phyloP scores from a whole-genome alignment of 1,140 invertebrate species.

The Mactra quadrangularis region DNA sequence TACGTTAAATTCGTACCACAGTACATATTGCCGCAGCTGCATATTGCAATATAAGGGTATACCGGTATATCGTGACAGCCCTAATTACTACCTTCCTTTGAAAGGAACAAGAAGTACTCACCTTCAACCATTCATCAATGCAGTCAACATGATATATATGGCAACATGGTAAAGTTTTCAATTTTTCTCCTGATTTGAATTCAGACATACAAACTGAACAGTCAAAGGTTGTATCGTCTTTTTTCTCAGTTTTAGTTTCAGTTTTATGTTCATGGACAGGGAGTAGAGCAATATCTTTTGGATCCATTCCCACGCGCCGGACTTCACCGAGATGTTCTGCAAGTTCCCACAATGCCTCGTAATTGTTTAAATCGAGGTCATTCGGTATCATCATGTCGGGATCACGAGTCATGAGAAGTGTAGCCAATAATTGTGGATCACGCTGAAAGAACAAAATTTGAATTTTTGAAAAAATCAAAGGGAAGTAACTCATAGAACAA shows the following conservation, averaged over 20 bases:
- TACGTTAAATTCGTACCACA: too few species aligned
- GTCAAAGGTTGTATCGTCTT: slow-evolving; percentile 4
- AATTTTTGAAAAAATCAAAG: too few species aligned
- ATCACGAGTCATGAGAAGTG: slow-evolving; percentile 65
- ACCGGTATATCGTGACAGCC: too few species aligned
- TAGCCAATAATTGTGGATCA: slow-evolving; percentile 64
- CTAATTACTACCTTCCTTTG: too few species aligned
- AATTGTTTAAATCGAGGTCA: slow-evolving; percentile 68
- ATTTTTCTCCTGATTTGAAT: slow-evolving; percentile 21
- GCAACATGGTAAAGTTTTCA: slow-evolving; percentile 48
- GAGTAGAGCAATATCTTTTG: slow-evolving; percentile 28
- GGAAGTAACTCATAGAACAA: background rate
- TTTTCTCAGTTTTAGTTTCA: background rate
- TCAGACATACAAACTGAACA: slow-evolving; percentile 50
- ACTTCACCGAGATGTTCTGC: slow-evolving; percentile 62
- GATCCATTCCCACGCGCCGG: slow-evolving; percentile 47
- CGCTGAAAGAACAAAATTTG: slow-evolving; percentile 48
- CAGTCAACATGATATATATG: slow-evolving; percentile 56
- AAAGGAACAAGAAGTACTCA: too few species aligned
- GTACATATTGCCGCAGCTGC: too few species aligned
- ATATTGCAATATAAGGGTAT: too few species aligned
- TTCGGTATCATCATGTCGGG: slow-evolving; percentile 67
- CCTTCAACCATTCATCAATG: slow-evolving; percentile 59
- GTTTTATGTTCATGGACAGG: slow-evolving; percentile 24
- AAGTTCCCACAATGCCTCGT: slow-evolving; percentile 68